Percentiles rank a stretch among this genome's conserved stretches.
Conservation (phyloP, 2,797 vertebrate species). For the Petrocephalus sullivani region DNA sequence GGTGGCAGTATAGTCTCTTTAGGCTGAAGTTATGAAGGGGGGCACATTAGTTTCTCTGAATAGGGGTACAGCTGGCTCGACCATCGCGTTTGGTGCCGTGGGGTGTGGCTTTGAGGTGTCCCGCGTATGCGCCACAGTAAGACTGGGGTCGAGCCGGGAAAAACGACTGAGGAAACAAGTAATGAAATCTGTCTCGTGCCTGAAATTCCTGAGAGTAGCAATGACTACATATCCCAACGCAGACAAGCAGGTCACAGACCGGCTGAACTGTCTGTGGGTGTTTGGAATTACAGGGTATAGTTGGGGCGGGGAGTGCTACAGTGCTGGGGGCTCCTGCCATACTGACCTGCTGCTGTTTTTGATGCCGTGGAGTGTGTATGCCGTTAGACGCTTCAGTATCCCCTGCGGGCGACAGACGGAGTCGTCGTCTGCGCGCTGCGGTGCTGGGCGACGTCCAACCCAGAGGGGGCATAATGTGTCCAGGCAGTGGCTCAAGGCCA, state of each 20-base stretch:
- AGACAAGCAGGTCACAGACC: slow-evolving; percentile 52
- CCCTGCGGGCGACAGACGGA: neutral
- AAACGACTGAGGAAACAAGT: neutral
- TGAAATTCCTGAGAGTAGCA: slow-evolving; percentile 30
- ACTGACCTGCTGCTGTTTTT: neutral
- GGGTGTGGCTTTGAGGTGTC: neutral
- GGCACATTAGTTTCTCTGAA: neutral
- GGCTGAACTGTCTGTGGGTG: slow-evolving; percentile 44
- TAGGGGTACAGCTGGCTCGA: neutral
- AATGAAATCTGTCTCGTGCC: slow-evolving; percentile 19
- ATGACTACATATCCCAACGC: slow-evolving; percentile 32
- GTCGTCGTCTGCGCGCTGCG: neutral
- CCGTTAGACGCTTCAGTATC: neutral
- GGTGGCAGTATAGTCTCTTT: neutral
- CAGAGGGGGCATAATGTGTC: neutral
- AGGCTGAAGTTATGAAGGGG: neutral
- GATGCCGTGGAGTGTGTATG: neutral
- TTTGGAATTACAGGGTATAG: slow-evolving; percentile 33
- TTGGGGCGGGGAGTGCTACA: neutral
- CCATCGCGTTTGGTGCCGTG: neutral
- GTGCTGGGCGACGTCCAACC: neutral
- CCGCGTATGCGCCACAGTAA: neutral
- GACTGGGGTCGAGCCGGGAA: slow-evolving; percentile 21
- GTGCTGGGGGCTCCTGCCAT: neutral
- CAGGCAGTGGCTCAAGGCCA: neutral